phyloP scores from a whole-genome alignment of 37 sponge, comb jelly and placozoan genomes.

The Haliclona indistincta region DNA sequence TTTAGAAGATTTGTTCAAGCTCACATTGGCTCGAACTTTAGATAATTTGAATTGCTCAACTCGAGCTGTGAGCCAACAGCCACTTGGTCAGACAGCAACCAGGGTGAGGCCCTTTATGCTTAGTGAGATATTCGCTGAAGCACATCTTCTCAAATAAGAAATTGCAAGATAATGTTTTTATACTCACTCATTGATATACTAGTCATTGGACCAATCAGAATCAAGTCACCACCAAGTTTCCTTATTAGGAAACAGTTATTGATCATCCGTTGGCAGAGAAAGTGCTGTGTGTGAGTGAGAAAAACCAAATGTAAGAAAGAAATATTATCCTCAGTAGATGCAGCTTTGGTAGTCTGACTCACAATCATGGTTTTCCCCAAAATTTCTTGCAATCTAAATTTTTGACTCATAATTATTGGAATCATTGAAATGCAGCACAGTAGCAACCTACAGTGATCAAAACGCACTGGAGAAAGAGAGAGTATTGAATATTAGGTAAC shows the following conservation, averaged over 20 bases:
- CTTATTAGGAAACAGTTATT: not conserved
- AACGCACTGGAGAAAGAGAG: too few relatives aligned
- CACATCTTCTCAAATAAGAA: conserved; percentile 6
- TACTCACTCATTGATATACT: conserved; percentile 15
- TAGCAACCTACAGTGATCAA: not conserved
- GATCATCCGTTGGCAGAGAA: not conserved
- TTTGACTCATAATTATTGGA: not conserved
- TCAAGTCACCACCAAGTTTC: conserved; percentile 8
- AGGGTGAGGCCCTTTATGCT: conserved; percentile 2
- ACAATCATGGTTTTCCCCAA: not conserved
- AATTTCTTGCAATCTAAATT: not conserved
- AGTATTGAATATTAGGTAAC: too few relatives aligned
- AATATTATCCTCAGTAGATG: not conserved
- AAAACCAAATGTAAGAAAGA: not conserved
- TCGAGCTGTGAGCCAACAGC: conserved; percentile 2
- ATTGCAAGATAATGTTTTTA: not conserved
- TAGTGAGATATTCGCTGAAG: not conserved
- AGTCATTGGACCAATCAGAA: conserved; percentile 42
- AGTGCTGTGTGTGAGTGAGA: too few relatives aligned
- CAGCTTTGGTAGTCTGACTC: not conserved
- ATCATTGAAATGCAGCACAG: conserved; percentile 2
- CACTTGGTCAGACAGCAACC: conserved; percentile 36
- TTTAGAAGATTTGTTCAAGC: not conserved
- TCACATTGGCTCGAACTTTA: not conserved
- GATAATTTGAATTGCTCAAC: conserved; percentile 13